Conservation (phyloP, 1,140 invertebrate genomes). For the Maconellicoccus hirsutus region DNA sequence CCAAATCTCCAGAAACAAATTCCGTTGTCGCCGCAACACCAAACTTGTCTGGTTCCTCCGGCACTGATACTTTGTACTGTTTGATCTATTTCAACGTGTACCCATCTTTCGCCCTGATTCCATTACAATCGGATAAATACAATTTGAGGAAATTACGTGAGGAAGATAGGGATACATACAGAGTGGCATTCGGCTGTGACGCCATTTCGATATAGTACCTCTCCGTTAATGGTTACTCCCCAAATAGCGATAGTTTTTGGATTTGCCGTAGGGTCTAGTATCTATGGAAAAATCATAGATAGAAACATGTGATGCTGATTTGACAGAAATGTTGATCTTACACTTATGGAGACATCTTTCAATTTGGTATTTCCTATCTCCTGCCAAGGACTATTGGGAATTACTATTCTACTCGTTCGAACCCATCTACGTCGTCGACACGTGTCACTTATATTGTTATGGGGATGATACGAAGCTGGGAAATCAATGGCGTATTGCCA, state of each 20-base stretch:
- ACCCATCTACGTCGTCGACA: constrained; percentile 75
- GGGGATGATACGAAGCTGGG: constrained; percentile 67
- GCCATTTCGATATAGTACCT: constrained; percentile 64
- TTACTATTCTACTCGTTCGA: constrained; percentile 59
- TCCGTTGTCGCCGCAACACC: constrained; percentile 74
- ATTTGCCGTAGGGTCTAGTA: neutral
- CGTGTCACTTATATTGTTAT: constrained; percentile 77
- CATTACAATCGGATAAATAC: neutral
- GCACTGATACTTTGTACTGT: constrained; percentile 58
- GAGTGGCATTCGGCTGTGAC: constrained; percentile 54
- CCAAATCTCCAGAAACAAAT: constrained; percentile 66
- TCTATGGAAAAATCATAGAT: neutral
- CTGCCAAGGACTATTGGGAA: constrained; percentile 74
- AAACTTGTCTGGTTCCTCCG: constrained; percentile 55
- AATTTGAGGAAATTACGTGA: neutral
- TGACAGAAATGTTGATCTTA: constrained; percentile 33
- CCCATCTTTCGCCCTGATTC: constrained; percentile 57
- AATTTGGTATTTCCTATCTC: constrained; percentile 72
- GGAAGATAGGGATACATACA: constrained; percentile 37
- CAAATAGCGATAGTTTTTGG: constrained; percentile 46
- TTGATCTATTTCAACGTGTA: constrained; percentile 65
- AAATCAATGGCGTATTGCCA: constrained; percentile 93
- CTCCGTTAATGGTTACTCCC: constrained; percentile 69
- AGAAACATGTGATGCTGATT: neutral
- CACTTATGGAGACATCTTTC: constrained; percentile 64